Base-by-base conservation (phyloP, 2,797 vertebrate species). In the Hydrocynus forskahlii region DNA sequence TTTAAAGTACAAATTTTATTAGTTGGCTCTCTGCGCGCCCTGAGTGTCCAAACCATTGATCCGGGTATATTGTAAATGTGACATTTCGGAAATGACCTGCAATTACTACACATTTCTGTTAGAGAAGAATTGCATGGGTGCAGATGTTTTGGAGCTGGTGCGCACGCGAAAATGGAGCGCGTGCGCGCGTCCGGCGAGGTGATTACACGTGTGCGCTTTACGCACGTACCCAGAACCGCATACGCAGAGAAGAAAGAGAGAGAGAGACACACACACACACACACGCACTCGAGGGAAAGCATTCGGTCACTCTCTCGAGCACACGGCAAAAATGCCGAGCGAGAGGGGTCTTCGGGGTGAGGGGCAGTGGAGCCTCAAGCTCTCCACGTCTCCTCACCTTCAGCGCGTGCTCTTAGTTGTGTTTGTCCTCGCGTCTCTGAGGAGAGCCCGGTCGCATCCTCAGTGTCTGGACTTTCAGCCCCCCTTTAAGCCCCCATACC, bases 391-490 rank as follows among this genome's bases (percentile, higher is more conserved):
- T 8, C 40, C 0, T 45, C 10, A 68, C 2, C 80, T 29, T 64
- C 67, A 57, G 57, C 19, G 21, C 52, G 19, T 88, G 2, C 38
- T 81, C 10, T 45, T 25, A 29, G 19, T 19, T 14, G 45, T 69
- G 0, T 40, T 84, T 57, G 54, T 86, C 1, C 59, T 91, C 38
- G 72, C 88, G 77, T 79, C 85, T 29, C 50, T 75, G 59, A 88
- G 57, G 57, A 48, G 83, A 8, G 84, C 92, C 35, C 82, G 87
- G 48, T 91, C 92, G 54, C 96, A 97, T 78, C 96, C 95, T 19
- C 95, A 97, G 86, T 96, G 96, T 82, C 89, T 97, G 89, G 95
- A 97, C 89, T 97, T 93, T 0, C 86, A 94, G 68, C 94, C 89
- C 0, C 95, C 96, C 19, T 97, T 97, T 85, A 93, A 92, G 84